Conservation (phyloP, 2,888 invertebrate genomes). For the Minunthozetes semirufus region DNA sequence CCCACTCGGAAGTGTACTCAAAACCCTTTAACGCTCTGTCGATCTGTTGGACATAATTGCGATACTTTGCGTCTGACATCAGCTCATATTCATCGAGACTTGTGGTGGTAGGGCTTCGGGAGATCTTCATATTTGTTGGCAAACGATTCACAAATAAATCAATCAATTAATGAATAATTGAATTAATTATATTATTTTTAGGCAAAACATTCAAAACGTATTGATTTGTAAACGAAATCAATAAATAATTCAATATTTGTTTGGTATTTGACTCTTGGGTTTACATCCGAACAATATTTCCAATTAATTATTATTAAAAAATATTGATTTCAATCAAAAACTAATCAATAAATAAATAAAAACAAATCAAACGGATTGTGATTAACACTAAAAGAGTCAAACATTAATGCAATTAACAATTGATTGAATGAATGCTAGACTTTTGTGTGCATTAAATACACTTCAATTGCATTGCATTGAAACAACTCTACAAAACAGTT, state of each 20-base stretch:
- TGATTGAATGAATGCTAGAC: background rate
- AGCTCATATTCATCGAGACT: constrained; percentile 18
- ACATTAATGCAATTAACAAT: background rate
- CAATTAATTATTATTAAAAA: too few relatives aligned
- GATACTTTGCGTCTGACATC: constrained; percentile 56
- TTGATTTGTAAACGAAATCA: background rate
- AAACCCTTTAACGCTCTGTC: constrained; percentile 83
- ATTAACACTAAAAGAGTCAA: too few relatives aligned
- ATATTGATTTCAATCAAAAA: too few relatives aligned
- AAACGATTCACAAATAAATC: background rate
- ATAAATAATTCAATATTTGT: background rate
- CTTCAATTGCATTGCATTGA: too few relatives aligned
- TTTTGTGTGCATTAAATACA: background rate
- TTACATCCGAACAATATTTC: too few relatives aligned
- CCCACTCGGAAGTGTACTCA: constrained; percentile 92
- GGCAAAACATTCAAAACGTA: background rate
- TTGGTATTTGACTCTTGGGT: too few relatives aligned
- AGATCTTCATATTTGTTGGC: constrained; percentile 18
- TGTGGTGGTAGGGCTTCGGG: constrained; percentile 10
- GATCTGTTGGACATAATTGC: constrained; percentile 67
- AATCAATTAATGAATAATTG: background rate
- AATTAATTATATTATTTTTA: background rate
- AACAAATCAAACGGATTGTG: too few relatives aligned
- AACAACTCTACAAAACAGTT: background rate
- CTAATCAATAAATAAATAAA: too few relatives aligned